These are phyloP conservation scores for Recurvirostra avosetta DNA, from an alignment of 2,113 vertebrate species.

Conservation along the genomic window DNA sequence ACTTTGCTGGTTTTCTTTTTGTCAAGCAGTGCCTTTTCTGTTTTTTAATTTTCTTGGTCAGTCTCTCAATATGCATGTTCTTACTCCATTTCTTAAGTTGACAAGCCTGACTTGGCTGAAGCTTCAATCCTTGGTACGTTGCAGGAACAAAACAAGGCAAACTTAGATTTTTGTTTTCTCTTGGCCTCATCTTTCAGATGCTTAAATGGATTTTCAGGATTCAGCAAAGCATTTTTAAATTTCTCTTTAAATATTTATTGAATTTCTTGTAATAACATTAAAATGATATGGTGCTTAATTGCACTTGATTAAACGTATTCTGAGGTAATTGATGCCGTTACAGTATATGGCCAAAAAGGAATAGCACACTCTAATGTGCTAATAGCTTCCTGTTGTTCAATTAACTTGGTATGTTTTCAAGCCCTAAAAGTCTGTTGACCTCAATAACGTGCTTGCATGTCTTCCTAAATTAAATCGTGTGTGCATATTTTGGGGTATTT, in stretches of 20 bases:
- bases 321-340: slow-evolving; percentile 45
- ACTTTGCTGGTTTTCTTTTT: neutral
- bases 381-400: slow-evolving; percentile 39
- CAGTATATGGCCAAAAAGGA: neutral
- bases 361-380: neutral
- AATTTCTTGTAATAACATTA: slow-evolving; percentile 41
- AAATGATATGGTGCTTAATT: slow-evolving; percentile 38
- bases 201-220: slow-evolving; percentile 24
- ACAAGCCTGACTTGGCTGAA: neutral
- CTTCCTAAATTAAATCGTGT: slow-evolving; percentile 20
- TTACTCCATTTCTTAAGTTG: neutral
- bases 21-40: neutral
- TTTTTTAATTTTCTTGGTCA: neutral
- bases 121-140: neutral
- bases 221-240: slow-evolving; percentile 2
- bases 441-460: neutral
- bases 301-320: slow-evolving; percentile 54
- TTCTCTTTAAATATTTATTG: slow-evolving; percentile 55
- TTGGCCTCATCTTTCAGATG: neutral
- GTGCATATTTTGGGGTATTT: neutral
- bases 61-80: neutral
- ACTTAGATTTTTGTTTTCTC: neutral
- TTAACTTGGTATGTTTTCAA: slow-evolving; percentile 49
- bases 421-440: slow-evolving; percentile 10
- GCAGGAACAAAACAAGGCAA: neutral